Conservation (phyloP, 2,888 invertebrate species). For the Marasmarcha lunaedactyla region DNA sequence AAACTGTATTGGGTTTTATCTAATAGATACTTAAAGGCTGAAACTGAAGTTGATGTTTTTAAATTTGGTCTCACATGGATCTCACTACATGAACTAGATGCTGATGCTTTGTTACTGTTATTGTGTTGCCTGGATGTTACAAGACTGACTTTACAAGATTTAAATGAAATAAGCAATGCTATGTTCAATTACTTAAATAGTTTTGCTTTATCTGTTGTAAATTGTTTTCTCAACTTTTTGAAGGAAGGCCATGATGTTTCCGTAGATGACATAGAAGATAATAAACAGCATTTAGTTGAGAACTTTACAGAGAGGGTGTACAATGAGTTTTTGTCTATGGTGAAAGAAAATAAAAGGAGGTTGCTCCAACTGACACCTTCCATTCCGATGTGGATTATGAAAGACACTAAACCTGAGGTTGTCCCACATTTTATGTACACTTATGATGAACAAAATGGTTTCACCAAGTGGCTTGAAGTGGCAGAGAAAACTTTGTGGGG, state of each 20-base stretch:
- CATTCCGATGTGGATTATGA: constrained; percentile 34
- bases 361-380: constrained; percentile 26
- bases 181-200: constrained; percentile 29
- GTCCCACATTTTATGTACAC: constrained; percentile 34
- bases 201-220: constrained; percentile 33
- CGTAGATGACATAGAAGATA: constrained; percentile 17
- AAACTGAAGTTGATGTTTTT: constrained; percentile 40
- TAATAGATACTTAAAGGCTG: constrained; percentile 38
- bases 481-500: constrained; percentile 51
- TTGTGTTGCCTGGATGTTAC: constrained; percentile 43
- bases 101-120: constrained; percentile 39
- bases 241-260: constrained; percentile 19
- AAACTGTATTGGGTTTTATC: constrained; percentile 53
- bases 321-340: constrained; percentile 30
- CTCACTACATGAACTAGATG: constrained; percentile 25
- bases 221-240: constrained; percentile 29
- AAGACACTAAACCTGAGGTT: constrained; percentile 24
- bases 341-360: constrained; percentile 30
- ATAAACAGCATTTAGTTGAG: constrained; percentile 25
- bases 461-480: constrained; percentile 42
- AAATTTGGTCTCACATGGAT: constrained; percentile 52
- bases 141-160: constrained; percentile 25
- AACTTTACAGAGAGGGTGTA: constrained; percentile 40
- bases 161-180: constrained; percentile 28
- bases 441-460: constrained; percentile 29